Conservation (phyloP, 2,888 invertebrate species). For the Folsomia candida region DNA sequence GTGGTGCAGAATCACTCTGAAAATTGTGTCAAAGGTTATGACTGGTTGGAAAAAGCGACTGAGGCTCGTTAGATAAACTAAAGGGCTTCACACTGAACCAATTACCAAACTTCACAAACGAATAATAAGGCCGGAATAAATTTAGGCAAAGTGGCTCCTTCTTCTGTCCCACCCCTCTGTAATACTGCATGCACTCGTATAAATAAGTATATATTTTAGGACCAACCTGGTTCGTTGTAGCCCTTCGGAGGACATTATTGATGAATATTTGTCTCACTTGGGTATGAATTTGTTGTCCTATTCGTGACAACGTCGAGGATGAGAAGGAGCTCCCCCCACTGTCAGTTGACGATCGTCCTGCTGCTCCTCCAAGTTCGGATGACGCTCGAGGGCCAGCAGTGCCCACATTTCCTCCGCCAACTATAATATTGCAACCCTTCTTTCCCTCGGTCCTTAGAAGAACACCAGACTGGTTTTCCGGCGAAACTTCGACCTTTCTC, state of each 20-base stretch:
- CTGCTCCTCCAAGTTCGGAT: conserved; percentile 15
- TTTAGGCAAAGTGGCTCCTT: too few species aligned
- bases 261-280: conserved; percentile 59
- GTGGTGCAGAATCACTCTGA: too few species aligned
- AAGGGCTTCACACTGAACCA: too few species aligned
- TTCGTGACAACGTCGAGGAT: conserved; percentile 37
- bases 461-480: background rate
- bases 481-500: background rate
- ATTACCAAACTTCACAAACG: too few species aligned
- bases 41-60: too few species aligned
- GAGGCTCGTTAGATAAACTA: too few species aligned
- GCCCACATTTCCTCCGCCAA: background rate
- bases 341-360: conserved; percentile 19
- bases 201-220: too few species aligned
- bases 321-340: conserved; percentile 13
- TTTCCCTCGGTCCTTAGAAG: conserved; percentile 11
- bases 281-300: conserved; percentile 40
- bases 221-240: conserved; percentile 65
- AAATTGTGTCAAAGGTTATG: too few species aligned
- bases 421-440: background rate
- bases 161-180: too few species aligned
- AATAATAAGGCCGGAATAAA: too few species aligned
- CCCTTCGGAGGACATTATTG: conserved; percentile 67
- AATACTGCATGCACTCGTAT: too few species aligned
- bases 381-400: background rate